phyloP scores from a whole-genome alignment of 2,888 invertebrate genomes.

The Thecocarcelia acutangulata region DNA sequence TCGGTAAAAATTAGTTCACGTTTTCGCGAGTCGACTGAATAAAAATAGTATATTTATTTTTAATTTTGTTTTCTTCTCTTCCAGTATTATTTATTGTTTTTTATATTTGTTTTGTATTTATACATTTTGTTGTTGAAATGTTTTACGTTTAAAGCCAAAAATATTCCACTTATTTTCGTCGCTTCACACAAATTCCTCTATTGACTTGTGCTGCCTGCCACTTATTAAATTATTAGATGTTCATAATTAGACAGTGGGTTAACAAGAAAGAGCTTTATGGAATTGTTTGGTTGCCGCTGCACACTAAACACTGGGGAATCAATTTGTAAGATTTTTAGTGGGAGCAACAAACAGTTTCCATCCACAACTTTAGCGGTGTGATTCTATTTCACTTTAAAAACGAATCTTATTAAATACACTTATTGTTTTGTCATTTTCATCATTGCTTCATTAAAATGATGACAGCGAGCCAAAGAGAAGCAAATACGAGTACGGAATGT shows the following conservation, averaged over 20 bases:
- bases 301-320: conserved; percentile 53
- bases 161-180: neutral
- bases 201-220: conserved; percentile 14
- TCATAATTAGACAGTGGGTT: conserved; percentile 47
- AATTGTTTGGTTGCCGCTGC: conserved; percentile 41
- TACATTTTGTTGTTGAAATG: no score
- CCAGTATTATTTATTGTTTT: no score
- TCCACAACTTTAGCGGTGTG: neutral
- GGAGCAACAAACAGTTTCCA: conserved; percentile 17
- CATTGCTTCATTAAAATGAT: neutral
- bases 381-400: conserved; percentile 23
- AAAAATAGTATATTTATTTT: no score
- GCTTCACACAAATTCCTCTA: conserved; percentile 8
- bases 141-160: no score
- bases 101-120: no score
- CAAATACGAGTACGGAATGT: no score
- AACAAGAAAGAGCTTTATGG: conserved; percentile 25
- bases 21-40: no score
- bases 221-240: conserved; percentile 41
- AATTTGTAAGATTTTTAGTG: conserved; percentile 41
- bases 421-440: conserved; percentile 43
- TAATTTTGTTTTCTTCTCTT: no score
- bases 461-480: neutral
- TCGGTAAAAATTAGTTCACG: no score
- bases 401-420: conserved; percentile 30